phyloP scores from a whole-genome alignment of 1,140 invertebrate species.

The Homalodisca vitripennis region DNA sequence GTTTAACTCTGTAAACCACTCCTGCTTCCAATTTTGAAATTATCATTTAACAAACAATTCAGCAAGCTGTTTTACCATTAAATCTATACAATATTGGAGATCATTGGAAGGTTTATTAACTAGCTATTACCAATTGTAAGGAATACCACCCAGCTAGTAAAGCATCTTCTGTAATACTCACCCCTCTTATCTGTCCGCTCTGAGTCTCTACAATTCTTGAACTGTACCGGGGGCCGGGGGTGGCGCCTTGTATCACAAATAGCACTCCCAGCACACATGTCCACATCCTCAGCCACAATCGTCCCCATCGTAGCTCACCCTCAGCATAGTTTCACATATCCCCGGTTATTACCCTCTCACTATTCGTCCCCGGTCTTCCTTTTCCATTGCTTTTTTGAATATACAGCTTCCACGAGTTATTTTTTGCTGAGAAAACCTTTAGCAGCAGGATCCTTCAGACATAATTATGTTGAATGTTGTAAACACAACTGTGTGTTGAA shows the following conservation, averaged over 20 bases:
- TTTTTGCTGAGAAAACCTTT: too few species aligned
- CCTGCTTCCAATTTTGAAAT: background rate
- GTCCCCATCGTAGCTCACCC: background rate
- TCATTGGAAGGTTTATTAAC: background rate
- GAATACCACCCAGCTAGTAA: background rate
- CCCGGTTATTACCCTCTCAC: too few species aligned
- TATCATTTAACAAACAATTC: background rate
- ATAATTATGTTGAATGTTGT: too few species aligned
- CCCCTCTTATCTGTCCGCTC: slow-evolving; percentile 64
- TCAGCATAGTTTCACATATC: background rate
- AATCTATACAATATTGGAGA: background rate
- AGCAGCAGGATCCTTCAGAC: too few species aligned
- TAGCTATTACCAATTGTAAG: slow-evolving; percentile 6
- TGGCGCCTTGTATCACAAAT: slow-evolving; percentile 38
- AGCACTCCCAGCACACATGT: slow-evolving; percentile 33
- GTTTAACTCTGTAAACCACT: background rate
- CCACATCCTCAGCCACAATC: slow-evolving; percentile 28
- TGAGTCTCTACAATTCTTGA: slow-evolving; percentile 63
- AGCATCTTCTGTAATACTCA: slow-evolving; percentile 45
- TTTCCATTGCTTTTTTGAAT: too few species aligned
- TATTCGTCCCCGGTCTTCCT: too few species aligned
- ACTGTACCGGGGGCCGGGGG: slow-evolving; percentile 57
- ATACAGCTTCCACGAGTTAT: too few species aligned
- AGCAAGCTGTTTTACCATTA: background rate
- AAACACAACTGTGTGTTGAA: too few species aligned